Evolutionary conservation across 2,888 invertebrate genomes (phyloP).

Genomic region (Melieria crassipennis): DNA sequence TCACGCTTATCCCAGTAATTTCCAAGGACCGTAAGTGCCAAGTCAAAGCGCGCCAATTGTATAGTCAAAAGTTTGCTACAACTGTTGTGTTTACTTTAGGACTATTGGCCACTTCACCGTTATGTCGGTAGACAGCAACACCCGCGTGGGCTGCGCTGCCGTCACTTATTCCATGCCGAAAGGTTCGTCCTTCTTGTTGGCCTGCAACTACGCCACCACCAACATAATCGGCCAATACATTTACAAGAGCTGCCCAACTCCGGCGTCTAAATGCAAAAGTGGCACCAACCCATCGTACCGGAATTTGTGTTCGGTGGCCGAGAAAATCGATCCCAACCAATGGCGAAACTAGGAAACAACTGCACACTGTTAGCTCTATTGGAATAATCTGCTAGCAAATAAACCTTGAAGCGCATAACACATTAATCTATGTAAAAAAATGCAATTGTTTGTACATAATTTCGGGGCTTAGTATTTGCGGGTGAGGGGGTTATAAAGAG

Average conservation of each 20-base stretch:
- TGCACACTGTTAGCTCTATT: not conserved
- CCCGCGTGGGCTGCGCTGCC: constrained; percentile 52
- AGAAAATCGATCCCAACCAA: constrained; percentile 39
- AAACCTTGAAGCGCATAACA: no score
- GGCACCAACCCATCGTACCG: constrained; percentile 48
- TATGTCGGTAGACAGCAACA: constrained; percentile 51
- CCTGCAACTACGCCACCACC: constrained; percentile 53
- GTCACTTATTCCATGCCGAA: constrained; percentile 2
- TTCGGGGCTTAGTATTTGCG: no score
- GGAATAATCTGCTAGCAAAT: no score
- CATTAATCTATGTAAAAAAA: no score
- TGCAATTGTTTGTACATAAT: no score
- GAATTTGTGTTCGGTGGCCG: constrained; percentile 44
- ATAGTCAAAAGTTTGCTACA: not conserved
- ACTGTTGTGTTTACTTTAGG: constrained; percentile 22
- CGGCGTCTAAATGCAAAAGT: constrained; percentile 45
- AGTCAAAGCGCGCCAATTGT: constrained; percentile 17
- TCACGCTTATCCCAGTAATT: constrained; percentile 42
- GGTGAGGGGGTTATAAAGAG: no score
- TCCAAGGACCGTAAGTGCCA: constrained; percentile 35
- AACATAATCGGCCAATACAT: constrained; percentile 48
- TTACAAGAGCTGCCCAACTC: constrained; percentile 44
- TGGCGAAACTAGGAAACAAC: not conserved
- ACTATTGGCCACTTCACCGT: constrained; percentile 54
- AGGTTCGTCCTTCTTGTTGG: constrained; percentile 39